These are phyloP conservation scores for Alligator sinensis DNA, from an alignment of 2,113 vertebrate species.

Conservation along the genomic window DNA sequence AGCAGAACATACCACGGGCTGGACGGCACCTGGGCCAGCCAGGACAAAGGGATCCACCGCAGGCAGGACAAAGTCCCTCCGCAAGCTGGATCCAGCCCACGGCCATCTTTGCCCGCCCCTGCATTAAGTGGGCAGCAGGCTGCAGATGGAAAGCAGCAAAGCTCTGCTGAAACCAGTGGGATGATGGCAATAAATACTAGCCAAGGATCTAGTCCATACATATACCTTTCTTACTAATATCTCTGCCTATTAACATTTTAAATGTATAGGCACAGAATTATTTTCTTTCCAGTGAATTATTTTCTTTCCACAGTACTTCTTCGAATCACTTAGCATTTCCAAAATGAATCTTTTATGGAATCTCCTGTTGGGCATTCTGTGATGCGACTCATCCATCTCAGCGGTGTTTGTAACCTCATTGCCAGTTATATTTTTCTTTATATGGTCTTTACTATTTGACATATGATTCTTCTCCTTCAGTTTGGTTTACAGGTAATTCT, in stretches of 20 bases:
- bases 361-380: background rate
- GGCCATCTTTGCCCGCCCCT: too few relatives aligned
- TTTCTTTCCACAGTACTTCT: background rate
- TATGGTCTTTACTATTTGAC: background rate
- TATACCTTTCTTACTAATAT: background rate
- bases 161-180: background rate
- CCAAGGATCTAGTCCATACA: background rate
- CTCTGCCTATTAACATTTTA: background rate
- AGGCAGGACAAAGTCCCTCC: too few relatives aligned
- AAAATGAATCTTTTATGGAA: background rate
- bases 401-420: background rate
- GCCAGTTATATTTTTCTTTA: background rate
- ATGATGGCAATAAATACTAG: background rate
- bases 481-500: accelerated
- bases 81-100: too few relatives aligned
- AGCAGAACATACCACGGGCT: too few relatives aligned
- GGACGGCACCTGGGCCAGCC: too few relatives aligned
- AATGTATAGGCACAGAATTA: too few relatives aligned
- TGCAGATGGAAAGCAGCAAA: background rate
- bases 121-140: too few relatives aligned
- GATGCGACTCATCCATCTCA: background rate
- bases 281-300: too few relatives aligned
- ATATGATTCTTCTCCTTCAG: background rate
- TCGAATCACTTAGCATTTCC: background rate
- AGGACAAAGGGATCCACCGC: too few relatives aligned